These are phyloP conservation scores for Oligia latruncula DNA, from an alignment of 2,888 invertebrate genomes.

Conservation along the genomic window DNA sequence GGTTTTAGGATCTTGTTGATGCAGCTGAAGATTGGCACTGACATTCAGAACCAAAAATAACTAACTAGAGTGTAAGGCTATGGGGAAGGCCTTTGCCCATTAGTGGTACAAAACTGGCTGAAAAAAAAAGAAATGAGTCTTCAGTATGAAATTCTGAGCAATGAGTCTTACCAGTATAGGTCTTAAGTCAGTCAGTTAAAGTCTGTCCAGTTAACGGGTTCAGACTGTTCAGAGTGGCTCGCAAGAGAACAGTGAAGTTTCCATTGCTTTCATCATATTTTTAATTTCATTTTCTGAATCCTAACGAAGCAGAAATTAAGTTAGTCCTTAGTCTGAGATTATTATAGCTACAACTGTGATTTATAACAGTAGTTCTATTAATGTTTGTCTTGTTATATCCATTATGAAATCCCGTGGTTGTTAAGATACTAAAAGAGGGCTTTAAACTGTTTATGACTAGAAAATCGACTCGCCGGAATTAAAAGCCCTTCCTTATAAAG, in stretches of 20 bases:
- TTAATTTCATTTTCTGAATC: not conserved
- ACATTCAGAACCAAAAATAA: not conserved
- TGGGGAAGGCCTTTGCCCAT: not conserved
- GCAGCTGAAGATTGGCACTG: not conserved
- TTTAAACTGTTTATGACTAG: not conserved
- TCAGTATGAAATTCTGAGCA: not conserved
- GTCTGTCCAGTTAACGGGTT: not conserved
- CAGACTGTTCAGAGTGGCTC: not conserved
- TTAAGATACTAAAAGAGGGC: conserved; percentile 1
- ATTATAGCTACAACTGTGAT: not conserved
- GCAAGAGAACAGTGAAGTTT: not conserved
- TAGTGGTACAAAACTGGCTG: not conserved
- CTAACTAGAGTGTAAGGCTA: not conserved
- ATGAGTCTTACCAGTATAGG: not conserved
- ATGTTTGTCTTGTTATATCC: not conserved
- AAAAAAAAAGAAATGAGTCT: not conserved
- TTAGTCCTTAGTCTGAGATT: not conserved
- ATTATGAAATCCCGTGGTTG: conserved; percentile 6
- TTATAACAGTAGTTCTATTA: not conserved
- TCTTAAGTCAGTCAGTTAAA: not conserved
- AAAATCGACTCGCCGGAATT: not conserved
- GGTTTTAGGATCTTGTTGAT: not conserved
- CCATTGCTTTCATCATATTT: not conserved
- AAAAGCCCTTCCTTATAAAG: not conserved
- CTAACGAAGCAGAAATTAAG: not conserved